Evolutionary conservation across 2,888 invertebrate species (phyloP), one percentile per base, ranked within the genome.

Genomic region (Parascotia fuliginaria): DNA sequence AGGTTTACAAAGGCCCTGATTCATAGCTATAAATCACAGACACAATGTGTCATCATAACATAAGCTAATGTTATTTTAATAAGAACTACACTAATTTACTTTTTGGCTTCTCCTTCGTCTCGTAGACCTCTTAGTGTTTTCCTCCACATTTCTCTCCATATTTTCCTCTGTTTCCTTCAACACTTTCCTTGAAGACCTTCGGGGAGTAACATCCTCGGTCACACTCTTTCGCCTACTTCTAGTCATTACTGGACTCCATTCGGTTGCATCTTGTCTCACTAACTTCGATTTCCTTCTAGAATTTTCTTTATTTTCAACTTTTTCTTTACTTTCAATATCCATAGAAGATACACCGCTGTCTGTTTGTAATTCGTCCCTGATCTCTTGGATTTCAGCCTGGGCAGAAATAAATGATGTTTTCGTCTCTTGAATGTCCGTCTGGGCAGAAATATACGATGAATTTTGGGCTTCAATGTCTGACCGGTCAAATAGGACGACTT

Each of bases 401-500:
- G n/a, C n/a, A n/a, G n/a, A n/a, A n/a, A n/a, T n/a, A n/a, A n/a
- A n/a, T n/a, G n/a, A n/a, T n/a, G n/a, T n/a, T n/a, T n/a, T n/a
- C n/a, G n/a, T n/a, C n/a, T n/a, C n/a, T n/a, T n/a, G n/a, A n/a
- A n/a, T n/a, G n/a, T n/a, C n/a, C n/a, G n/a, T n/a, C n/a, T n/a
- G n/a, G n/a, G n/a, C n/a, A n/a, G 52, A 55, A 9, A 33, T 39
- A 36, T 52, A 51, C 9, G 67, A 49, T 11, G 48, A 41, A 27
- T 60, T 58, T 24, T 59, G 46, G 3, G 45, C 31, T 1, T 73
- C 73, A 0, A 40, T 19, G 38, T 83, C 81, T 0, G 75, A 70
- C 3, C 79, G 62, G 39, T 83, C 66, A 50, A 91, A 90, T 0
- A 89, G 70, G 0, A 90, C 89, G 0, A 83, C 67, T 68, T 89